Percentiles rank a stretch among this genome's conserved stretches.
phyloP scores from a whole-genome alignment of 2,888 invertebrate genomes.

The Anagyrus pseudococci region DNA sequence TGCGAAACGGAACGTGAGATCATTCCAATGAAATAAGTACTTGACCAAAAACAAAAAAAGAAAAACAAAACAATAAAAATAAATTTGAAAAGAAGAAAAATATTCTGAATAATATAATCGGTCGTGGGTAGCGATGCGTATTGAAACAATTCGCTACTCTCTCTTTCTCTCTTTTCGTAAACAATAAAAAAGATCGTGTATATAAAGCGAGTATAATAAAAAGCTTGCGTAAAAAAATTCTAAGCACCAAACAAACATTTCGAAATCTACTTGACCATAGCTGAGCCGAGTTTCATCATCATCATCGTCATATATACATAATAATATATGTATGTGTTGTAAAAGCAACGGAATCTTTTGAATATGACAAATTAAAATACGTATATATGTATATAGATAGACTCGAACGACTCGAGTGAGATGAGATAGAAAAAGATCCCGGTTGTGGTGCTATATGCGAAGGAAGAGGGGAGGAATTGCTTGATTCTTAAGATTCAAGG shows the following conservation, averaged over 20 bases:
- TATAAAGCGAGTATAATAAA: slow-evolving; percentile 49
- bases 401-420: no score
- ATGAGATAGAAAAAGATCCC: no score
- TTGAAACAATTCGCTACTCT: background rate
- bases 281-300: slow-evolving; percentile 2
- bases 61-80: no score
- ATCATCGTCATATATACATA: no score
- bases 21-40: slow-evolving; percentile 51
- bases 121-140: slow-evolving; percentile 1
- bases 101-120: background rate
- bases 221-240: slow-evolving; percentile 52
- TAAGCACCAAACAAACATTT: slow-evolving; percentile 52
- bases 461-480: background rate
- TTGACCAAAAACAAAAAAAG: no score
- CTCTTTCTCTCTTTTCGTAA: background rate
- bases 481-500: background rate
- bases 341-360: background rate
- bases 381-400: background rate
- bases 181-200: background rate
- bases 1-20: slow-evolving; percentile 50
- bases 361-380: background rate
- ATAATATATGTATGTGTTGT: background rate
- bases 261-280: slow-evolving; percentile 43
- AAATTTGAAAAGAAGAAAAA: slow-evolving; percentile 35
- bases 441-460: background rate